Percentiles rank a stretch among this genome's conserved stretches.
Conservation (phyloP, 2,797 vertebrate species). For the Orientallactaga sibirica region DNA sequence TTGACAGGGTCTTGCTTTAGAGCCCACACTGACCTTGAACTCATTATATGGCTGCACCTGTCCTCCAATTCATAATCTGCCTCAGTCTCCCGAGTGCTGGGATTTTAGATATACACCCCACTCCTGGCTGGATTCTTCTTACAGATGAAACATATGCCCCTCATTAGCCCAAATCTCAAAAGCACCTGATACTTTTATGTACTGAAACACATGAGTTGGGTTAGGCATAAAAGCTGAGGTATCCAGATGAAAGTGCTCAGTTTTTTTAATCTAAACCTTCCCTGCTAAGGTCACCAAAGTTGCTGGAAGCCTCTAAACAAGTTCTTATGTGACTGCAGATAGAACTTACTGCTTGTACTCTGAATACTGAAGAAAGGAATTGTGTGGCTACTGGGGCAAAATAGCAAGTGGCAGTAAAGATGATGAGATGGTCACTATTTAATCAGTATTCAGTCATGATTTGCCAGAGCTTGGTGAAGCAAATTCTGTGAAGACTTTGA, state of each 20-base stretch:
- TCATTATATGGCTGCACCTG: too few species aligned
- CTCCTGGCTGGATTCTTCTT: background rate
- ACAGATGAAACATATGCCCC: background rate
- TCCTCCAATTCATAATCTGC: background rate
- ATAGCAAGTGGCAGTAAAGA: background rate
- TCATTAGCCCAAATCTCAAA: background rate
- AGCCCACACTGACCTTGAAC: too few species aligned
- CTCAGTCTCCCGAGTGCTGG: background rate
- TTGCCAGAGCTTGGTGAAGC: background rate
- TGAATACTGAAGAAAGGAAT: background rate
- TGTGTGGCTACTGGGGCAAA: background rate
- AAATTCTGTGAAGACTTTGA: background rate
- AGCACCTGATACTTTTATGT: background rate
- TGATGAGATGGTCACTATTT: background rate
- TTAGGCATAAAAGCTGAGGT: background rate
- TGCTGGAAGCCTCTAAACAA: background rate
- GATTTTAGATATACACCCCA: background rate
- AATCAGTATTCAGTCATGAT: background rate
- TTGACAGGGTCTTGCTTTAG: too few species aligned
- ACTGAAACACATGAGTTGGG: background rate
- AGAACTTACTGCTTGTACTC: background rate
- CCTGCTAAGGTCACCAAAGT: background rate
- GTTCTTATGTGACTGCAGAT: background rate
- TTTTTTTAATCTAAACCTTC: background rate
- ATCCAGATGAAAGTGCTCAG: background rate